These are phyloP conservation scores for Rhabditoides inermis DNA, from an alignment of 2,888 invertebrate genomes.

Conservation along the genomic window DNA sequence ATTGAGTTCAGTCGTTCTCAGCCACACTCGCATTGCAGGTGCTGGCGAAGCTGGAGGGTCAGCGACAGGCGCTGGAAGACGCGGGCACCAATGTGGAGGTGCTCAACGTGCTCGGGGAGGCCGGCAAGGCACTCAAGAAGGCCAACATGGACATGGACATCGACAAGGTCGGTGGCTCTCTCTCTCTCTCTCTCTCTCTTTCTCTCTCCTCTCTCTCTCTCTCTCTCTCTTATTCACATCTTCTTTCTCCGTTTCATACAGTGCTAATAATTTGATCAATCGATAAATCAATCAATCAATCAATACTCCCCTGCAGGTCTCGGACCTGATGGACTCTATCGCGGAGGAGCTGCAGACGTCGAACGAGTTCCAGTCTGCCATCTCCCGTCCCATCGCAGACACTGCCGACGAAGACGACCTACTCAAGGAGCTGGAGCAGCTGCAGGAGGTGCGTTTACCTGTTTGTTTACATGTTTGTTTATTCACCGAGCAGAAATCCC, in stretches of 20 bases:
- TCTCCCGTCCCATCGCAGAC: constrained; percentile 27
- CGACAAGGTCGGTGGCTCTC: constrained; percentile 17
- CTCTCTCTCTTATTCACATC: no score
- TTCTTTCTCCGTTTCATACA: no score
- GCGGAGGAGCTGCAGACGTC: constrained; percentile 25
- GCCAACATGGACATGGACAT: constrained; percentile 29
- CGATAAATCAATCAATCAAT: no score
- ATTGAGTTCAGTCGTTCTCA: constrained; percentile 6
- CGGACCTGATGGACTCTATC: constrained; percentile 36
- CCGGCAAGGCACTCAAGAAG: constrained; percentile 27
- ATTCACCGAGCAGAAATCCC: no score
- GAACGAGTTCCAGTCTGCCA: constrained; percentile 25
- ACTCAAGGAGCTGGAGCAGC: constrained; percentile 23
- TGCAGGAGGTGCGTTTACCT: constrained; percentile 16
- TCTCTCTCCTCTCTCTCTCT: no score
- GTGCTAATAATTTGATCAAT: no score
- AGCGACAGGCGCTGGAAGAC: constrained; percentile 29
- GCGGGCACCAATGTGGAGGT: constrained; percentile 30
- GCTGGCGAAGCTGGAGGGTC: constrained; percentile 31
- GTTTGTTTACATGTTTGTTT: background rate
- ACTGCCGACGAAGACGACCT: constrained; percentile 31
- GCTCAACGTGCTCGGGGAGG: constrained; percentile 27
- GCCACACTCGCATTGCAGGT: background rate
- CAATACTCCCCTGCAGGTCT: constrained; percentile 14
- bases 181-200: no score